phyloP scores from a whole-genome alignment of 2,113 vertebrate genomes.

The Urocolius indicus region DNA sequence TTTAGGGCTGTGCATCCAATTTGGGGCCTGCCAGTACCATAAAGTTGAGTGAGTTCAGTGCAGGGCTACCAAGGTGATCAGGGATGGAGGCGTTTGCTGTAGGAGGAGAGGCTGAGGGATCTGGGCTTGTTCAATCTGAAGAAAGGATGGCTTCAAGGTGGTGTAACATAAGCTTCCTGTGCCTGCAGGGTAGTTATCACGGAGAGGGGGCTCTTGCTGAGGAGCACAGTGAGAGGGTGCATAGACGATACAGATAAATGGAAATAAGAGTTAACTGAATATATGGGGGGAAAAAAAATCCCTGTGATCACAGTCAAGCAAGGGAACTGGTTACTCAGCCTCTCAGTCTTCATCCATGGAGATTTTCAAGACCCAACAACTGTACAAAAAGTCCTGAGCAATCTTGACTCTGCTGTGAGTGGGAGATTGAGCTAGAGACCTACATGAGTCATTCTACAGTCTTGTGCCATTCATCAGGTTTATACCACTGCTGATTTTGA shows the following conservation, averaged over 20 bases:
- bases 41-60: no score
- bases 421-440: background rate
- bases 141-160: background rate
- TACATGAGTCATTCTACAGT: rapidly evolving
- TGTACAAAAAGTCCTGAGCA: background rate
- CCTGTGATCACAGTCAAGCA: background rate
- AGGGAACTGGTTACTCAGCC: background rate
- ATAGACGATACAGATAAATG: background rate
- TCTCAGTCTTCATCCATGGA: background rate
- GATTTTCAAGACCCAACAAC: background rate
- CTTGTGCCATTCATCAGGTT: background rate
- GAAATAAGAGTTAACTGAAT: background rate
- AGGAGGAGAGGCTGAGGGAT: background rate
- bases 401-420: background rate
- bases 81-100: background rate
- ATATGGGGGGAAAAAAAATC: background rate
- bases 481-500: background rate
- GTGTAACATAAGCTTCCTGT: background rate
- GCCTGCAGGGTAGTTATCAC: background rate
- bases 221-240: background rate
- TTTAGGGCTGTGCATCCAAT: background rate
- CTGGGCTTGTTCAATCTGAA: background rate
- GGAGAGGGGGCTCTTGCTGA: background rate
- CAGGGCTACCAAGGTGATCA: background rate
- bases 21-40: background rate